phyloP scores from a whole-genome alignment of 92 coral and sea anemone species.

The Ricordea florida region DNA sequence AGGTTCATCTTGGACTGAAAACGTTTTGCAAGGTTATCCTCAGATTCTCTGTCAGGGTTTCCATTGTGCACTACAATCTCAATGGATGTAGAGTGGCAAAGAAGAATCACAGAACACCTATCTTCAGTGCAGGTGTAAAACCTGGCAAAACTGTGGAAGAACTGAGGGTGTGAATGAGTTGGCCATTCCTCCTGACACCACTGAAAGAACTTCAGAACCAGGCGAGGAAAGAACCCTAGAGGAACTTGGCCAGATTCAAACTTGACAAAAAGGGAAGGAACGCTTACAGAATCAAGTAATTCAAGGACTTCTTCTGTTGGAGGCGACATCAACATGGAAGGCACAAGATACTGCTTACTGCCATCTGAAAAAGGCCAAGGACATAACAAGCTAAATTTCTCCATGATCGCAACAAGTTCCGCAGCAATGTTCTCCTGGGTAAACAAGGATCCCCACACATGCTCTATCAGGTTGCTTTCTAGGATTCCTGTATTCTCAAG shows the following conservation, averaged over 20 bases:
- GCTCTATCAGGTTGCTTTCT: slow-evolving; percentile 8
- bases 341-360: slow-evolving; percentile 31
- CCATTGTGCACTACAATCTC: no score
- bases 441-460: slow-evolving; percentile 27
- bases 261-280: slow-evolving; percentile 40
- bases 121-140: no score
- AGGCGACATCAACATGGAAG: slow-evolving; percentile 53
- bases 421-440: slow-evolving; percentile 6
- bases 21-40: no score
- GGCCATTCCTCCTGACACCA: slow-evolving; percentile 30
- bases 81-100: no score
- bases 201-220: slow-evolving; percentile 26
- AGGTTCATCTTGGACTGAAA: no score
- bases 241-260: slow-evolving; percentile 43
- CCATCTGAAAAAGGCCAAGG: slow-evolving; percentile 23
- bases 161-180: no score
- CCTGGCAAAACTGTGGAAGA: no score
- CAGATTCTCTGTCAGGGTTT: no score
- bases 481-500: slow-evolving; percentile 50
- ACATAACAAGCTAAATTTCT: slow-evolving; percentile 58
- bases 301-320: slow-evolving; percentile 2
- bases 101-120: no score
- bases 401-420: slow-evolving; percentile 52
- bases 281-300: background rate
- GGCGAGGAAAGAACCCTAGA: slow-evolving; percentile 42